A percentile compares a stretch with the other conserved stretches of the same genome.
These are phyloP conservation scores for Drosophila rufa DNA, from an alignment of 1,140 invertebrate genomes.

Conservation along the genomic window DNA sequence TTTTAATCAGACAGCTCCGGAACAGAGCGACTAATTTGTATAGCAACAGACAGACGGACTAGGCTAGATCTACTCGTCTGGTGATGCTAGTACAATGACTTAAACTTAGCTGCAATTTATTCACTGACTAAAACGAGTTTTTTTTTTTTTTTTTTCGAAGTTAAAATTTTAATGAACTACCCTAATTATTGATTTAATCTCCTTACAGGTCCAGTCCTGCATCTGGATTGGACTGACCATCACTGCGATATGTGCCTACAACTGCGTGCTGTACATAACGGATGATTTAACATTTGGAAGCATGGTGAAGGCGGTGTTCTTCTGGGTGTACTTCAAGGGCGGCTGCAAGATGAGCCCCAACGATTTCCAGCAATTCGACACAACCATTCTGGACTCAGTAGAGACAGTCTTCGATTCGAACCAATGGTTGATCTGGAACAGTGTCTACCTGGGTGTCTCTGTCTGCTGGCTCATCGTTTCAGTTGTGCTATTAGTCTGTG, in stretches of 20 bases:
- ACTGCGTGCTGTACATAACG: conserved; percentile 61
- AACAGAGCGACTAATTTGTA: too few relatives aligned
- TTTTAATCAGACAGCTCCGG: background rate
- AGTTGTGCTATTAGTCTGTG: conserved; percentile 63
- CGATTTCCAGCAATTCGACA: conserved; percentile 57
- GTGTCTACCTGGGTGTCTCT: conserved; percentile 69
- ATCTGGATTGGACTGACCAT: conserved; percentile 78
- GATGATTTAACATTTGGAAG: conserved; percentile 48
- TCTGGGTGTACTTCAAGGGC: conserved; percentile 72
- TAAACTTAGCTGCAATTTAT: too few relatives aligned
- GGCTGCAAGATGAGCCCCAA: conserved; percentile 43
- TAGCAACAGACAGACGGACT: background rate
- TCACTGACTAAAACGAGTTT: background rate
- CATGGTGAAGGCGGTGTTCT: conserved; percentile 60
- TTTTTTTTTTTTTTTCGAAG: background rate
- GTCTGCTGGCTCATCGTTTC: conserved; percentile 75
- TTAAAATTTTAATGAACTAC: background rate
- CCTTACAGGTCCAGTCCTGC: conserved; percentile 60
- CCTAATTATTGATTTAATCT: background rate
- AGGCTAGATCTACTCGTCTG: background rate
- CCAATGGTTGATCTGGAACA: conserved; percentile 69
- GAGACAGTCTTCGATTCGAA: conserved; percentile 62
- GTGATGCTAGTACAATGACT: too few relatives aligned
- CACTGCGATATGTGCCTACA: conserved; percentile 73
- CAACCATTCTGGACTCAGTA: conserved; percentile 37